Base-by-base conservation (phyloP, 1,140 invertebrate species). In the Periplaneta americana region DNA sequence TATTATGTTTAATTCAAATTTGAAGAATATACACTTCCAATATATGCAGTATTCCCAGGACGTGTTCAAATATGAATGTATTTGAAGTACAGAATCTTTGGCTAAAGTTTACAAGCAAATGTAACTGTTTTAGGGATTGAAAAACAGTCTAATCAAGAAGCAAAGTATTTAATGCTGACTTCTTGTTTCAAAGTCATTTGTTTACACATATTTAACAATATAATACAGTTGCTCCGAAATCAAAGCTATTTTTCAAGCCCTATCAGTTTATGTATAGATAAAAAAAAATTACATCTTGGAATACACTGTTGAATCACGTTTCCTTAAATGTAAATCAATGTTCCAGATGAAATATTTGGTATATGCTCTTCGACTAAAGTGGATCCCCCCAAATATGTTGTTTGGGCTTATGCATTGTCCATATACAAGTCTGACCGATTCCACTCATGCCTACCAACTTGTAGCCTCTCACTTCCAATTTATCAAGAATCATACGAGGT, bases 351-450 rank as follows among this genome's bases (percentile, higher is more conserved):
- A 48, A 48, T 15, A 48, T 13, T 13, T 17, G 4, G n/a, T 22
- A 18, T 48, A n/a, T 66, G 48, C n/a, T 28, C 48, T 66, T 66
- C 48, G 28, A 9, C 28, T 66, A 66, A 66, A 9, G 22, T 66
- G 22, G 4, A 66, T 28, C n/a, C 2, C 48, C 48, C 48, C 48
- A n/a, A 28, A n/a, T 22, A 66, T 66, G 22, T 66, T 4, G 48
- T n/a, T n/a, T n/a, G 22, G 83, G 82, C 31, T 81, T 83, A 81
- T 88, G 83, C n/a, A 90, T 82, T 18, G 89, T 90, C 89, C 89
- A 90, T 10, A 89, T 85, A 83, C 88, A 89, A 22, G 89, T 90
- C 82, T 90, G 89, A 5, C 88, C 89, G 37, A 89, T 84, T 11
- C 89, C 89, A 81, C 88, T 85, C 85, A 88, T 87, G 22, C 85